A percentile compares a stretch with the other conserved stretches of the same genome.
phyloP scores from a whole-genome alignment of 2,113 vertebrate genomes.

The Campylorhamphus procurvoides region DNA sequence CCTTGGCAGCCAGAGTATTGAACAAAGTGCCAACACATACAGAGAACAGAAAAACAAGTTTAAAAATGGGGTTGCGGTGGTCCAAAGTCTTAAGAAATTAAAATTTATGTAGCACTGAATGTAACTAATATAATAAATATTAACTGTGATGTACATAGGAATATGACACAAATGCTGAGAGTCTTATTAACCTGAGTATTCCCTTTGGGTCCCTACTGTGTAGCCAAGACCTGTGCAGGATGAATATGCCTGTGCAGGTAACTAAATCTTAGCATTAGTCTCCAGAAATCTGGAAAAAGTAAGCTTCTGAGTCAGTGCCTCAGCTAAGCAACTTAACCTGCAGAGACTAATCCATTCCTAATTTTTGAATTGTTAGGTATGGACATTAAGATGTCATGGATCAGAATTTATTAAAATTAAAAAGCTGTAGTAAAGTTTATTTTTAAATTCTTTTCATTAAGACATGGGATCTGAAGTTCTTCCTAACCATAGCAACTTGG shows the following conservation, averaged over 20 bases:
- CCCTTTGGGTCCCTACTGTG: accelerated
- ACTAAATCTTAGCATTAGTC: background rate
- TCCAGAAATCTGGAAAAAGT: background rate
- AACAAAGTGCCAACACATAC: background rate
- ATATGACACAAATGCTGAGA: background rate
- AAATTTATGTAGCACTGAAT: background rate
- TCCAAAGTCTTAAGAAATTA: background rate
- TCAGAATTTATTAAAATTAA: background rate
- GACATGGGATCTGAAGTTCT: background rate
- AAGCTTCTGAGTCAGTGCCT: background rate
- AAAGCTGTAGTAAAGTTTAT: background rate
- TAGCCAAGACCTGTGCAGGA: background rate
- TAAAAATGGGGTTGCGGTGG: background rate
- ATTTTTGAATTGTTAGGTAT: background rate
- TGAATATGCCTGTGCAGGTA: background rate
- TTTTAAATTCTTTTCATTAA: background rate
- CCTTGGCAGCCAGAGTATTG: background rate
- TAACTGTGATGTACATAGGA: background rate
- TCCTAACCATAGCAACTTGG: background rate
- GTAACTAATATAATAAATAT: background rate
- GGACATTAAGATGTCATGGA: background rate
- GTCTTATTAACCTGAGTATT: background rate
- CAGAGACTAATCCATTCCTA: background rate
- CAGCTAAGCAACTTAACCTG: background rate
- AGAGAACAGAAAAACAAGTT: background rate